Conservation (phyloP, 2,113 vertebrate species). For the Ceyx cyanopectus region DNA sequence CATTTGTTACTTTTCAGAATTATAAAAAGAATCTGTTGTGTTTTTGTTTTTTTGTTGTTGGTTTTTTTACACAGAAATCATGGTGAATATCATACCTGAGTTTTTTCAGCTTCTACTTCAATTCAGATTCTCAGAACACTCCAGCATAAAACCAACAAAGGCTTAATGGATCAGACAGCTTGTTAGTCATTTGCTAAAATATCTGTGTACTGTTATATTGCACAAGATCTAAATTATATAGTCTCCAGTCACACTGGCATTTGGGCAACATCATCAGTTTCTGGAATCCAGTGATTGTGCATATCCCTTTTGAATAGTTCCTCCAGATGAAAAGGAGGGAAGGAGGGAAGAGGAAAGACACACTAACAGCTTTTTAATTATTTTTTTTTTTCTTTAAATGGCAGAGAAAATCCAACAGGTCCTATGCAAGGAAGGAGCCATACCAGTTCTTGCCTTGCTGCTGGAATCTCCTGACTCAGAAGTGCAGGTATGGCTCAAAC, state of each 20-base stretch:
- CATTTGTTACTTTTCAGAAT: background rate
- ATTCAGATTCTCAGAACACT: background rate
- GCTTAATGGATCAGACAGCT: background rate
- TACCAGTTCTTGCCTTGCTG: conserved; percentile 79
- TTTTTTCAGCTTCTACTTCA: background rate
- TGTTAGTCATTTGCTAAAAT: background rate
- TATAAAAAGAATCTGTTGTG: background rate
- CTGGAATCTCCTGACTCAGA: conserved; percentile 82
- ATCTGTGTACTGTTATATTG: background rate
- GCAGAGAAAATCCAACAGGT: conserved; percentile 76
- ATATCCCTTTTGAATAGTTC: background rate
- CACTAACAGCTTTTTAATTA: background rate
- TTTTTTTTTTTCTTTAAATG: background rate
- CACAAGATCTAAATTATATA: background rate
- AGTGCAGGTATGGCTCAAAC: conserved; percentile 74
- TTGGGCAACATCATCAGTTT: background rate
- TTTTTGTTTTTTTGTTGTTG: background rate
- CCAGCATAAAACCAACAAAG: background rate
- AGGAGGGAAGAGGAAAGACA: background rate
- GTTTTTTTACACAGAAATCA: background rate
- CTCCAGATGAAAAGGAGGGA: background rate
- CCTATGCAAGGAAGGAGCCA: conserved; percentile 78
- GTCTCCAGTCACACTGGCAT: background rate
- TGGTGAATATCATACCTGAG: background rate
- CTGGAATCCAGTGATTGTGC: background rate